Evolutionary conservation across 2,888 invertebrate genomes (phyloP), one percentile per base, ranked within the genome.

Genomic region (Augochlorella aurata): DNA sequence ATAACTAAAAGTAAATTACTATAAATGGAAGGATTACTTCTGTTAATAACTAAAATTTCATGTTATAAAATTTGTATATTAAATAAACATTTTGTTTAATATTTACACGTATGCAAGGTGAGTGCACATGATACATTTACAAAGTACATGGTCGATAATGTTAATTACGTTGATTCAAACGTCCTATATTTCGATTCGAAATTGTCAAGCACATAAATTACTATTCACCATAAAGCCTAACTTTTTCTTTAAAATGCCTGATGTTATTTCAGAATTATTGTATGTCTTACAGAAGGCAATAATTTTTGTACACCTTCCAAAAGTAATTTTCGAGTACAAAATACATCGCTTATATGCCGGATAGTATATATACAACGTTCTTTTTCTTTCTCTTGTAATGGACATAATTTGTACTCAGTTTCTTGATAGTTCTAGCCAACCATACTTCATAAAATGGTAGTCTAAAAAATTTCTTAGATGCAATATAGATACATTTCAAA

Each of bases 1-100:
- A 73, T 52, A 65, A 63, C 38, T 47, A 44, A 82, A 63, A 82
- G 16, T 16, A 29, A 61, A 21, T 77, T 21, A 24, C 65, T 79
- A 47, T 73, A 76, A 67, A 76, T 83, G 83, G 73, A 70, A 84
- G 84, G 84, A 81, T 67, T 77, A 75, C 69, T 71, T 77, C 29
- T 70, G 79, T 80, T 77, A 88, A 85, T 67, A 83, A 88, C 70
- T 76, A 81, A 87, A 78, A 74, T 74, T 61, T 85, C 77, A 66
- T 83, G 68, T 83, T 89, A 89, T 89, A 90, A 91, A 91, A 91
- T 91, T 83, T 90, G 83, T 90, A 91, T 89, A 89, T 90, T 90
- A 91, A 91, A 91, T 91, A 91, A 91, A 90, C 87, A 87, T 89
- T 83, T 88, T 89, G 73, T 87, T 83, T 88, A 85, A 79, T 90